phyloP scores from a whole-genome alignment of 2,113 vertebrate genomes.

The Zosterops hypoxanthus region DNA sequence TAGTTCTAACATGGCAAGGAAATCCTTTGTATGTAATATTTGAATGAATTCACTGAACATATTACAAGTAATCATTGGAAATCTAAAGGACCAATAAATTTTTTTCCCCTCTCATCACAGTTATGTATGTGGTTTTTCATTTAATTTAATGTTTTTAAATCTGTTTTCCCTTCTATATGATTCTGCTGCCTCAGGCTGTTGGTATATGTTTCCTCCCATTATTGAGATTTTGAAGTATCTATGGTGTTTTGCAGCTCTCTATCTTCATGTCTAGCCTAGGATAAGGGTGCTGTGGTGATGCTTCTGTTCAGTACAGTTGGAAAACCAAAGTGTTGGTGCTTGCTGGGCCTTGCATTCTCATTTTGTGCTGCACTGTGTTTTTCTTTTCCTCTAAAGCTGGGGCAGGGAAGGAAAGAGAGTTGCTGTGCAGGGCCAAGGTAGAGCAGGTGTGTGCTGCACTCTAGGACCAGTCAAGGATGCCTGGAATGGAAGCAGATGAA shows the following conservation, averaged over 20 bases:
- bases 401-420: background rate
- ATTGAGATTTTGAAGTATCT: background rate
- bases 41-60: background rate
- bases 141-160: background rate
- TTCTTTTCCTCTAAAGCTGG: background rate
- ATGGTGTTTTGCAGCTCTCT: background rate
- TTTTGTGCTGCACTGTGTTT: background rate
- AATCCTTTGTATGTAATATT: conserved; percentile 12
- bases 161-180: background rate
- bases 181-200: background rate
- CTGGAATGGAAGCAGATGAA: background rate
- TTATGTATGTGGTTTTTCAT: background rate
- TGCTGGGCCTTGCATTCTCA: background rate
- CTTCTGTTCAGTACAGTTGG: background rate
- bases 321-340: background rate
- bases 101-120: background rate
- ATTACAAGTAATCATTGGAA: background rate
- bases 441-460: background rate
- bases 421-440: background rate
- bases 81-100: conserved; percentile 51
- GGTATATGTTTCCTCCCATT: background rate
- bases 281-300: background rate
- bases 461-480: accelerated
- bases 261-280: background rate
- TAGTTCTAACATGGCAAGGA: conserved; percentile 34